Percentiles rank a stretch among this genome's conserved stretches.
Evolutionary conservation across 2,888 invertebrate genomes (phyloP).

Genomic region (Hirtodrosophila cameraria): DNA sequence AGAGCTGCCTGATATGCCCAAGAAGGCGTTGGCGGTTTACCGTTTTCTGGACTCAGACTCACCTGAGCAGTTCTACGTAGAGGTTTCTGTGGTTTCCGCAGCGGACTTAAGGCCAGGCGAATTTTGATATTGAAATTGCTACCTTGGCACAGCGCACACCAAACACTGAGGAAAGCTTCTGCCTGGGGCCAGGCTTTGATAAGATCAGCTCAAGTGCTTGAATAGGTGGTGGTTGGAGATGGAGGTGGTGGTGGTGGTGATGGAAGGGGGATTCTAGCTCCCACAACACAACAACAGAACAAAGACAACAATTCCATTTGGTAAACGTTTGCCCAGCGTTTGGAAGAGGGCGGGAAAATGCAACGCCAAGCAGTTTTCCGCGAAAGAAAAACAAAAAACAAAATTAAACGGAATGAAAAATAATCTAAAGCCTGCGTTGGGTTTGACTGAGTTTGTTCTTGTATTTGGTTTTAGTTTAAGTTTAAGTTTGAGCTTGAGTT

Average conservation of each 20-base stretch:
- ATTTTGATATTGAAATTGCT: slow-evolving; percentile 79
- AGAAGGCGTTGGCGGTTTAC: slow-evolving; percentile 78
- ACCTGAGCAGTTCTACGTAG: slow-evolving; percentile 55
- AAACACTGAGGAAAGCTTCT: slow-evolving; percentile 67
- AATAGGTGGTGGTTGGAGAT: slow-evolving; percentile 20
- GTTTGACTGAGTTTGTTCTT: slow-evolving; percentile 40
- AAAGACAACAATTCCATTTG: slow-evolving; percentile 78
- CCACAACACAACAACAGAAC: slow-evolving; percentile 56
- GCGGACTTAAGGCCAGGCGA: slow-evolving; percentile 74
- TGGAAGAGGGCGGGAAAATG: slow-evolving; percentile 51
- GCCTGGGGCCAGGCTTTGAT: slow-evolving; percentile 66
- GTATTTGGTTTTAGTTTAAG: slow-evolving; percentile 36
- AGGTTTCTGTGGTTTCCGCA: slow-evolving; percentile 42
- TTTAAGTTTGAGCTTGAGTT: slow-evolving; percentile 19
- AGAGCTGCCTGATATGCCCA: slow-evolving; percentile 61
- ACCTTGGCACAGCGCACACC: slow-evolving; percentile 57
- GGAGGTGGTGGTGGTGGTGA: no score
- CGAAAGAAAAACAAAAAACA: slow-evolving; percentile 32
- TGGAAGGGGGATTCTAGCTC: slow-evolving; percentile 49
- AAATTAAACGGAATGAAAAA: slow-evolving; percentile 66
- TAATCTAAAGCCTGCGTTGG: slow-evolving; percentile 59
- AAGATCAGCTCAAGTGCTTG: slow-evolving; percentile 57
- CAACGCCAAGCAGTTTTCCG: slow-evolving; percentile 56
- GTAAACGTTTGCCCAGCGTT: slow-evolving; percentile 63
- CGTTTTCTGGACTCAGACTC: slow-evolving; percentile 67